Percentiles rank a stretch among this genome's conserved stretches.
Evolutionary conservation across 2,113 vertebrate species (phyloP).

Genomic region (human (Homo sapiens)): DNA sequence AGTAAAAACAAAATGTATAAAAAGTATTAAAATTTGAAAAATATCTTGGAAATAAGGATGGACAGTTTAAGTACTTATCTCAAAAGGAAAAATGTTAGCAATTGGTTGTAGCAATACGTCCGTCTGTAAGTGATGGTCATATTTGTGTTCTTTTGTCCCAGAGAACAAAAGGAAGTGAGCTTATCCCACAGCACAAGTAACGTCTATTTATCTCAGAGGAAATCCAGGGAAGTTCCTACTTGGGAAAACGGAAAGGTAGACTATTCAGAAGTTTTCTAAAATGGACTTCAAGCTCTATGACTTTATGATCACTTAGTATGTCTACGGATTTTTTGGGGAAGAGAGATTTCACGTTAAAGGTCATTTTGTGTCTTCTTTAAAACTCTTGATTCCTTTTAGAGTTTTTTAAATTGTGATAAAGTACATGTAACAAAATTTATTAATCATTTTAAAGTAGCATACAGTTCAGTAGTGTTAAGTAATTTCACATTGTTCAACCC

Average conservation of each 20-base stretch:
- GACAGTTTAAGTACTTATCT: background rate
- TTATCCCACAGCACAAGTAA: background rate
- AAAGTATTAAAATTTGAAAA: background rate
- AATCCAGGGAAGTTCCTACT: background rate
- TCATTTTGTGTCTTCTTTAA: background rate
- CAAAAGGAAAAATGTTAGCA: background rate
- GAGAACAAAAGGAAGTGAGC: background rate
- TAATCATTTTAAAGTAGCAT: background rate
- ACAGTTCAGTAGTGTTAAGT: background rate
- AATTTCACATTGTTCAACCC: background rate
- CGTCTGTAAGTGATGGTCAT: background rate
- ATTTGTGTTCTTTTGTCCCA: background rate
- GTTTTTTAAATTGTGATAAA: background rate
- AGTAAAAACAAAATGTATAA: background rate
- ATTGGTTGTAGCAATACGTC: too few relatives aligned
- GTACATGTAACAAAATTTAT: background rate
- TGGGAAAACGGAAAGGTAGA: background rate
- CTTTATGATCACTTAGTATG: background rate
- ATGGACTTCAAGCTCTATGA: background rate
- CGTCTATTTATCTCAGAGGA: background rate
- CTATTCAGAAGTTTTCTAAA: background rate
- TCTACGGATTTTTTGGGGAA: background rate
- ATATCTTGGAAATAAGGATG: background rate
- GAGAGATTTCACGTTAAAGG: background rate
- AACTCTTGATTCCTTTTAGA: background rate